Conservation (phyloP, 1,140 invertebrate species). For the Monochamus saltuarius region DNA sequence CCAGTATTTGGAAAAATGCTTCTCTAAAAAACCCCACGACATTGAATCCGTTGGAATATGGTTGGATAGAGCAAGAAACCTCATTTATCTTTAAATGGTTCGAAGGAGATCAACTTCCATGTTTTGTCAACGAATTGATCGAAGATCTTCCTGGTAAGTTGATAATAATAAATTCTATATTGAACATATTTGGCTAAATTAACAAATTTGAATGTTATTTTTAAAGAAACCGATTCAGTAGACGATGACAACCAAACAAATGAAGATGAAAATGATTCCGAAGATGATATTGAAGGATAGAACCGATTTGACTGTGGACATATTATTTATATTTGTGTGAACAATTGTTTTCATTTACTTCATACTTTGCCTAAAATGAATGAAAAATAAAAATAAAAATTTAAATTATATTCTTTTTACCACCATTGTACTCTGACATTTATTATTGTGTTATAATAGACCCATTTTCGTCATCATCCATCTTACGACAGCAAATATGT, state of each 20-base stretch:
- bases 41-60: conserved; percentile 31
- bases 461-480: no score
- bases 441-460: no score
- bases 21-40: conserved; percentile 24
- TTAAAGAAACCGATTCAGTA: background rate
- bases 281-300: background rate
- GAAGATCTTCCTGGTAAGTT: conserved; percentile 22
- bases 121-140: conserved; percentile 27
- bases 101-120: conserved; percentile 37
- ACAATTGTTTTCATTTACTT: no score
- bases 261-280: background rate
- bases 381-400: no score
- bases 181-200: background rate
- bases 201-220: background rate
- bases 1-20: conserved; percentile 32
- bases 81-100: conserved; percentile 37
- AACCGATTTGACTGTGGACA: no score
- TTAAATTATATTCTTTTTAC: no score
- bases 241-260: background rate
- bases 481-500: no score
- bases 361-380: no score
- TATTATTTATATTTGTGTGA: no score
- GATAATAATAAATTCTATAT: conserved; percentile 2
- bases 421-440: no score
- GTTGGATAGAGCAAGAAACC: conserved; percentile 31